phyloP scores from a whole-genome alignment of 2,113 vertebrate species.

The Menura novaehollandiae region DNA sequence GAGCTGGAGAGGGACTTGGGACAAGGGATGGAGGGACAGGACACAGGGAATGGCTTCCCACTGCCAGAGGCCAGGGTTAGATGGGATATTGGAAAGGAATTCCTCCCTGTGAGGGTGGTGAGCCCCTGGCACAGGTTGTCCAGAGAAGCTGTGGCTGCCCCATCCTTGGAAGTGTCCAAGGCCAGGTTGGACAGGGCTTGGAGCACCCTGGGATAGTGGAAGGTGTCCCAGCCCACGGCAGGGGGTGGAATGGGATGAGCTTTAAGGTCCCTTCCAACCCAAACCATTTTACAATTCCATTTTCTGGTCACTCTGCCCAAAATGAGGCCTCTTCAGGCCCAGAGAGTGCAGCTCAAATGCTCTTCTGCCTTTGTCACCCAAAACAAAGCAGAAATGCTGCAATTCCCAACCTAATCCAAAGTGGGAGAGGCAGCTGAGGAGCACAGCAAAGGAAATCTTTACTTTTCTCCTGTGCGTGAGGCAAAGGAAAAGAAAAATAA shows the following conservation, averaged over 20 bases:
- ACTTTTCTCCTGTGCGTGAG: rapidly evolving
- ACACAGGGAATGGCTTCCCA: not conserved
- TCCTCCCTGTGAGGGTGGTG: not conserved
- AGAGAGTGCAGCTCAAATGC: not conserved
- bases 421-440: not conserved
- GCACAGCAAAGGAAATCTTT: not conserved
- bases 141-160: not conserved
- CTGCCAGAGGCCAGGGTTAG: not conserved
- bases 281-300: not conserved
- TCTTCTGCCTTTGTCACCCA: not conserved
- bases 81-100: not conserved
- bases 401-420: not conserved
- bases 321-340: not conserved
- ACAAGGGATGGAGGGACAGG: not conserved
- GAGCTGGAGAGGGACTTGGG: not conserved
- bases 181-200: not conserved
- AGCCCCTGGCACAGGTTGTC: not conserved
- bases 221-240: not conserved
- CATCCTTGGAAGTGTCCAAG: not conserved
- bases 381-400: not conserved
- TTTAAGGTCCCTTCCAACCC: not conserved
- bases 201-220: not conserved
- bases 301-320: not conserved
- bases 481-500: not conserved
- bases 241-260: rapidly evolving